Evolutionary conservation across 1,140 invertebrate species (phyloP), one percentile per base, ranked within the genome.

Genomic region (Agrypnia vestita): DNA sequence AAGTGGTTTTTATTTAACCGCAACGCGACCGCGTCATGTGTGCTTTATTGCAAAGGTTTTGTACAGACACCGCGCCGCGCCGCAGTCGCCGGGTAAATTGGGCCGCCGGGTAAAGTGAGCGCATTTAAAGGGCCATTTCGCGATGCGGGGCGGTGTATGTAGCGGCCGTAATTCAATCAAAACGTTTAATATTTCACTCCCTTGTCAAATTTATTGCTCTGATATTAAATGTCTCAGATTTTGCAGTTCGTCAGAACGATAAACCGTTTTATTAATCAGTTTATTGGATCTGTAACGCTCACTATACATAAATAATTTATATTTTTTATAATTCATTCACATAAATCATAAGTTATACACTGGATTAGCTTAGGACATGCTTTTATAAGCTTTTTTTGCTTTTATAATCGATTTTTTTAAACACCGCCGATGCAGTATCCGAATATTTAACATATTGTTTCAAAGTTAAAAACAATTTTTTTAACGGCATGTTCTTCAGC

Each of bases 1-100:
- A 19, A 35, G 73, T 59, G 55, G 73, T 75, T 75, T 74, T 75
- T 75, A 75, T 75, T 75, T 75, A 75, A 75, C 73, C 73, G 43
- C 53, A 35, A 59, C 73, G 51, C 53, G 53, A 56, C 73, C 56
- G 62, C 62, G 55, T 75, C 73, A 75, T 75, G 59, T 75, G 73
- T 75, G 73, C 73, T 75, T 75, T 75, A 75, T 75, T 75, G 55
- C 73, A 15, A 59, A 15, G 73, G 73, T 46, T 74, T 75, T 17
- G 25, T 53, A 4, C 10, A 44, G 21, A 35, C 21, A n/a, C 46
- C 12, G 71, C 49, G 51, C 51, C 51, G 12, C 51, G 53, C 71
- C 47, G 67, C 46, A 51, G 44, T 8, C 15, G 67, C 9, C 1
- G 43, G 67, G 35, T 10, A 12, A 44, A 21, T 0, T 0, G 13